Conservation (phyloP, 2,113 vertebrate genomes). For the Mastomys natalensis region DNA sequence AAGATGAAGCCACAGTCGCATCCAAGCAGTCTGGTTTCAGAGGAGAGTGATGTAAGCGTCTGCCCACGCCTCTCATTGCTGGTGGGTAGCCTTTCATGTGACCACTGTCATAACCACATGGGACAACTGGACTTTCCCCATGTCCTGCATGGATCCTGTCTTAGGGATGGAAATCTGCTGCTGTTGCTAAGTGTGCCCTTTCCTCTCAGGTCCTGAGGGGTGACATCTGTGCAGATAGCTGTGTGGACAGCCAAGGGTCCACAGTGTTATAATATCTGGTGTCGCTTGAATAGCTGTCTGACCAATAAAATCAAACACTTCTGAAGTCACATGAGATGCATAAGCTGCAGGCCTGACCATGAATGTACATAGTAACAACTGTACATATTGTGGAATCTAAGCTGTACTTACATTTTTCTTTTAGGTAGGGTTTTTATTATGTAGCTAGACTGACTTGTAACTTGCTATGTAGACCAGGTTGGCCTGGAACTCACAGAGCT, state of each 20-base stretch:
- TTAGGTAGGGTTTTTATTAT: no score
- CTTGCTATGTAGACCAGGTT: background rate
- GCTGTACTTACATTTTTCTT: background rate
- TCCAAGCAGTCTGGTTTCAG: background rate
- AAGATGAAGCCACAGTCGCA: background rate
- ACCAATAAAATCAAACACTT: no score
- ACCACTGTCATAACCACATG: background rate
- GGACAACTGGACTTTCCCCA: background rate
- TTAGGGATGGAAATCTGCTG: no score
- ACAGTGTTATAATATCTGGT: background rate
- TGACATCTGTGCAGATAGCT: background rate
- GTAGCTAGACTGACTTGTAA: no score
- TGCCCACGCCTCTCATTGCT: background rate
- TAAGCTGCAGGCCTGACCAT: background rate
- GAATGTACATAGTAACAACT: background rate
- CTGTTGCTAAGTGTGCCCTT: background rate
- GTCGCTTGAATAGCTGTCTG: background rate
- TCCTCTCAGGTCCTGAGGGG: background rate
- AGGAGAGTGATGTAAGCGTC: background rate
- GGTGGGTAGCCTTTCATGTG: background rate
- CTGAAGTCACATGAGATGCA: background rate
- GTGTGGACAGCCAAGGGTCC: background rate
- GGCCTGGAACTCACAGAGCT: background rate
- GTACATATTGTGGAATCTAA: background rate
- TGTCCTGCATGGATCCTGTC: background rate